Conservation (phyloP, 2,113 vertebrate genomes). For the Dolichallabes microphthalmus region DNA sequence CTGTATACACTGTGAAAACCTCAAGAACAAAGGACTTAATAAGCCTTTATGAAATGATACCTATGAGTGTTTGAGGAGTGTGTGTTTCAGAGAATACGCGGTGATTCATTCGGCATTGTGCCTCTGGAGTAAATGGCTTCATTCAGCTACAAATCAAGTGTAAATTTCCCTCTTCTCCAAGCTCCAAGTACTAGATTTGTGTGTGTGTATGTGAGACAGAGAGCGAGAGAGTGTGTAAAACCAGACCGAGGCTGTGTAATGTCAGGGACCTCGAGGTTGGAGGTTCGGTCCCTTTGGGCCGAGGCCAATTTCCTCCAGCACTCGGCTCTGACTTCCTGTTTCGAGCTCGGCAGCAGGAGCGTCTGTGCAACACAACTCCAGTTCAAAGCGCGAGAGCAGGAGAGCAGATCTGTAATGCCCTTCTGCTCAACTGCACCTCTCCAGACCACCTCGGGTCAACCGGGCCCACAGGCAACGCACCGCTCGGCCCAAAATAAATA, state of each 20-base stretch:
- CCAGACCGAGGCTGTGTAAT: conserved; percentile 53
- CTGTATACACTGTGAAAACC: neutral
- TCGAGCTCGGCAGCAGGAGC: conserved; percentile 35
- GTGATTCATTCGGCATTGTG: neutral
- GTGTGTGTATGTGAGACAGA: neutral
- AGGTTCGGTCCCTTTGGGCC: conserved; percentile 50
- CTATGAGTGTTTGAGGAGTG: neutral
- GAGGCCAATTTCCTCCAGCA: conserved; percentile 52
- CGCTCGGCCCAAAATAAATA: conserved; percentile 46
- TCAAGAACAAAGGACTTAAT: neutral
- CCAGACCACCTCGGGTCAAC: conserved; percentile 52
- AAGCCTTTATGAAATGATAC: neutral
- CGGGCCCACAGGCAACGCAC: conserved; percentile 45
- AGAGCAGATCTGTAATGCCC: conserved; percentile 37
- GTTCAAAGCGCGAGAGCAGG: conserved; percentile 52
- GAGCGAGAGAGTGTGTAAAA: conserved; percentile 39
- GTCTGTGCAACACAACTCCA: conserved; percentile 53
- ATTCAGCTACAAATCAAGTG: conserved; percentile 29
- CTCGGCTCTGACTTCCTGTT: conserved; percentile 54
- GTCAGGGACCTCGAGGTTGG: conserved; percentile 52
- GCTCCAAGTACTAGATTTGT: neutral
- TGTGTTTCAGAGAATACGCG: neutral
- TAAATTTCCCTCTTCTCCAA: neutral
- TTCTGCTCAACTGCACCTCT: conserved; percentile 44
- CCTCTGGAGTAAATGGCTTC: conserved; percentile 19